Conservation (phyloP, 2,888 invertebrate species). For the Neoascia interrupta region DNA sequence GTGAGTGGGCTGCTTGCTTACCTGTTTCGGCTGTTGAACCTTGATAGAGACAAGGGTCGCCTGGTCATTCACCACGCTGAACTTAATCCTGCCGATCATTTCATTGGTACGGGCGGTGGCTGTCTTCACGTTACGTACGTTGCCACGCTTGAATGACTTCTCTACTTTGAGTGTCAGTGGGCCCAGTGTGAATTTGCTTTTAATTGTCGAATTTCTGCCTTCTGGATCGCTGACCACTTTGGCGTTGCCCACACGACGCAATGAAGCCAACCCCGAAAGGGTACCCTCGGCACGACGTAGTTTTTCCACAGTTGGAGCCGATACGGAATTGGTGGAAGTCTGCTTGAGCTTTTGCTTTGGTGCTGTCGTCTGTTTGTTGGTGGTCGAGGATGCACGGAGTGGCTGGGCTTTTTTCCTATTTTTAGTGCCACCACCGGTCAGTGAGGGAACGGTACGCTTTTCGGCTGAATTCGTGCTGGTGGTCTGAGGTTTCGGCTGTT, state of each 20-base stretch:
- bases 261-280: slow-evolving; percentile 88
- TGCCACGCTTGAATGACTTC: slow-evolving; percentile 85
- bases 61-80: slow-evolving; percentile 89
- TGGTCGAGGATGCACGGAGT: slow-evolving; percentile 72
- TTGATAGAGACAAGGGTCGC: slow-evolving; percentile 91
- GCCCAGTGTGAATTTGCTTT: slow-evolving; percentile 89
- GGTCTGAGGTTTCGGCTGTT: slow-evolving; percentile 74
- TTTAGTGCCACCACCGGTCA: slow-evolving; percentile 9
- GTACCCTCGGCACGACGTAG: slow-evolving; percentile 86
- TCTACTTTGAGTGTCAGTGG: slow-evolving; percentile 87
- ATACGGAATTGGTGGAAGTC: slow-evolving; percentile 66
- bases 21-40: slow-evolving; percentile 93
- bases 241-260: slow-evolving; percentile 90
- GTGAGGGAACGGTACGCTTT: slow-evolving; percentile 68
- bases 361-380: slow-evolving; percentile 68
- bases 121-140: slow-evolving; percentile 89
- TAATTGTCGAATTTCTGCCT: slow-evolving; percentile 89
- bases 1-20: no score
- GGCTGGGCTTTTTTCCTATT: slow-evolving; percentile 54
- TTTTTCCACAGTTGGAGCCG: slow-evolving; percentile 71
- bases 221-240: slow-evolving; percentile 86
- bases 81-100: slow-evolving; percentile 89
- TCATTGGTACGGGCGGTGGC: slow-evolving; percentile 93
- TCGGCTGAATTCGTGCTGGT: slow-evolving; percentile 71
- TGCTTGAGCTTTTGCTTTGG: slow-evolving; percentile 76